A percentile compares a stretch with the other conserved stretches of the same genome.
Conservation (phyloP, 2,888 invertebrate genomes). For the Seladonia tumulorum region DNA sequence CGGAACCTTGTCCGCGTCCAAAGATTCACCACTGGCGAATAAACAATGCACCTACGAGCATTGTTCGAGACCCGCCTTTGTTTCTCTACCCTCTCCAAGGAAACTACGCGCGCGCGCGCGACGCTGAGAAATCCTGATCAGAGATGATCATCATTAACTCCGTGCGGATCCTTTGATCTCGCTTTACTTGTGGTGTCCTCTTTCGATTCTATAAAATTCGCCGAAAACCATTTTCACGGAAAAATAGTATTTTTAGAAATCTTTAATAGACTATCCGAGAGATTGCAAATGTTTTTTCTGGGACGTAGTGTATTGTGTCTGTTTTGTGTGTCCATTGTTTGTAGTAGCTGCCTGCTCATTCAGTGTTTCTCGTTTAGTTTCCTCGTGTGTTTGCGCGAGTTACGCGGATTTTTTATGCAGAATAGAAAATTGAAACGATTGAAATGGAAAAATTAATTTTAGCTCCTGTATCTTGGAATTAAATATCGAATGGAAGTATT, state of each 20-base stretch:
- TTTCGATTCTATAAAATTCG: neutral
- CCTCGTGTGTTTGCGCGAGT: too few species aligned
- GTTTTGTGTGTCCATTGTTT: too few species aligned
- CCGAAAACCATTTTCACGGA: neutral
- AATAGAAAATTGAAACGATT: too few species aligned
- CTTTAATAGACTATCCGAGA: neutral
- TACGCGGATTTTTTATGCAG: too few species aligned
- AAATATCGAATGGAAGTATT: too few species aligned
- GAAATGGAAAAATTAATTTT: too few species aligned
- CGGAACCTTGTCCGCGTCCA: neutral
- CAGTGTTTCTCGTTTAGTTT: too few species aligned
- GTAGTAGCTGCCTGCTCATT: too few species aligned
- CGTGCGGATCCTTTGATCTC: neutral
- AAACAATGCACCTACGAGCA: conserved; percentile 2
- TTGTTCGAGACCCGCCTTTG: neutral
- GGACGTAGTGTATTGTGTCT: too few species aligned
- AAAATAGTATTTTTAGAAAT: neutral
- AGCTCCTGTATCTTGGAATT: too few species aligned
- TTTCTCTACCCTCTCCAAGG: neutral
- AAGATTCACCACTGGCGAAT: neutral
- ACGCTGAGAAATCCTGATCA: neutral
- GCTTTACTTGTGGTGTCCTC: neutral
- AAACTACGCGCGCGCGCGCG: neutral
- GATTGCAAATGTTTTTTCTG: too few species aligned
- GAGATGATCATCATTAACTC: neutral